Evolutionary conservation across 2,113 vertebrate genomes (phyloP).

Genomic region (Cryptomyrus ogoouensis): DNA sequence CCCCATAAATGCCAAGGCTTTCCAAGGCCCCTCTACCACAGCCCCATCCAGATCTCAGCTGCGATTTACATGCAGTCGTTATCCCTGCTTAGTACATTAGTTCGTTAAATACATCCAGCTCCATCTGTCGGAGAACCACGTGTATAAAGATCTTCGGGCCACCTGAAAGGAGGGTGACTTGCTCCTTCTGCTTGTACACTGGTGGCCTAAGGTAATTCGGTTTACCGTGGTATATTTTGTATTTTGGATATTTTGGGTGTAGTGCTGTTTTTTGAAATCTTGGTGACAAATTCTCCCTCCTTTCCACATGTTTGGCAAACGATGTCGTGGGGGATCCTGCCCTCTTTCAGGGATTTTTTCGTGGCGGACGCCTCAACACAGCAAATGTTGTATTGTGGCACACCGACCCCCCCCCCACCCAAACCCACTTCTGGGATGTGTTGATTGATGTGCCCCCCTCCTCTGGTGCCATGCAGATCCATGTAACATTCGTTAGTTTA

Average conservation of each 20-base stretch:
- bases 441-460: background rate
- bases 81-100: background rate
- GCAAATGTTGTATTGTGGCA: too few relatives aligned
- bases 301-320: background rate
- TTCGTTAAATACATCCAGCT: background rate
- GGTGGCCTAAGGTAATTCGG: too few relatives aligned
- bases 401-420: background rate
- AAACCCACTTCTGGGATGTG: background rate
- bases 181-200: background rate
- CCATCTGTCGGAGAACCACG: background rate
- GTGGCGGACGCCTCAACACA: too few relatives aligned
- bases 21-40: background rate
- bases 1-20: background rate
- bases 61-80: background rate
- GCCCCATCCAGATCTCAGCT: background rate
- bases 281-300: background rate
- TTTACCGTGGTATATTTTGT: too few relatives aligned
- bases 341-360: background rate
- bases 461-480: background rate
- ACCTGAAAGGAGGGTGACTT: background rate
- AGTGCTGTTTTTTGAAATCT: background rate
- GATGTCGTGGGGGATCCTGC: background rate
- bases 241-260: background rate
- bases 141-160: background rate
- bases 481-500: background rate